Percentiles rank a stretch among this genome's conserved stretches.
Evolutionary conservation across 2,797 vertebrate genomes (phyloP).

Genomic region (Danio aesculapii): DNA sequence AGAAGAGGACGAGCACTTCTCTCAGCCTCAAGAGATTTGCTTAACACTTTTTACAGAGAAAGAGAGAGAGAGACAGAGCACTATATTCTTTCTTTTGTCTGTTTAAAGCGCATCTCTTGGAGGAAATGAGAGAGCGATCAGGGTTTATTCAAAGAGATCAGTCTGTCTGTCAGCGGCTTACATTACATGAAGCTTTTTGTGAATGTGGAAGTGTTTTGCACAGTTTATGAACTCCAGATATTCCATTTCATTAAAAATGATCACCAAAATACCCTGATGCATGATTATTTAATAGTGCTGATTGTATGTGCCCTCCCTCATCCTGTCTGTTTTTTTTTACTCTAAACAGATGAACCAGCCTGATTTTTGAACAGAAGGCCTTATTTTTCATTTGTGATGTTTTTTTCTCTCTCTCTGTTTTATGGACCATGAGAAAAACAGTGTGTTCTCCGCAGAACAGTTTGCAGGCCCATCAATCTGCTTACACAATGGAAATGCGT

Average conservation of each 20-base stretch:
- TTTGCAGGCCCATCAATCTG: slow-evolving; percentile 23
- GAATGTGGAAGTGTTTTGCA: slow-evolving; percentile 19
- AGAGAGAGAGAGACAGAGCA: slow-evolving; percentile 27
- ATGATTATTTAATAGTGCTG: slow-evolving; percentile 25
- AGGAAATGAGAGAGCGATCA: slow-evolving; percentile 48
- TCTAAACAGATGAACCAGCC: slow-evolving; percentile 13
- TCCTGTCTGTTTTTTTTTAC: slow-evolving; percentile 14
- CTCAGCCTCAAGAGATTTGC: slow-evolving; percentile 39
- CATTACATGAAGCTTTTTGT: slow-evolving; percentile 55
- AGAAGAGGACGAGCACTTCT: slow-evolving; percentile 54
- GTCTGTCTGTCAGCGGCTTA: slow-evolving; percentile 62
- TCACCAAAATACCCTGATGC: slow-evolving; percentile 20
- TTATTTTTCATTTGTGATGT: slow-evolving; percentile 8
- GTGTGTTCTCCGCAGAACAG: slow-evolving; percentile 26
- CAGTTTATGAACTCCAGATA: slow-evolving; percentile 30
- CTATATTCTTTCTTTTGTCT: slow-evolving; percentile 43
- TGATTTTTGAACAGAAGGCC: slow-evolving; percentile 20
- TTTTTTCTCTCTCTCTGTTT: background rate
- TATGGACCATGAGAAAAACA: slow-evolving; percentile 17
- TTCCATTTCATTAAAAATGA: slow-evolving; percentile 34
- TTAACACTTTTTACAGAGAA: slow-evolving; percentile 35
- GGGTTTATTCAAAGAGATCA: slow-evolving; percentile 47
- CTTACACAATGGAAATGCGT: slow-evolving; percentile 19
- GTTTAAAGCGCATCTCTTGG: slow-evolving; percentile 37
- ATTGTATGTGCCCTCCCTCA: background rate